These are phyloP conservation scores for Elephantulus edwardii DNA, from an alignment of 2,113 vertebrate genomes.

Conservation along the genomic window DNA sequence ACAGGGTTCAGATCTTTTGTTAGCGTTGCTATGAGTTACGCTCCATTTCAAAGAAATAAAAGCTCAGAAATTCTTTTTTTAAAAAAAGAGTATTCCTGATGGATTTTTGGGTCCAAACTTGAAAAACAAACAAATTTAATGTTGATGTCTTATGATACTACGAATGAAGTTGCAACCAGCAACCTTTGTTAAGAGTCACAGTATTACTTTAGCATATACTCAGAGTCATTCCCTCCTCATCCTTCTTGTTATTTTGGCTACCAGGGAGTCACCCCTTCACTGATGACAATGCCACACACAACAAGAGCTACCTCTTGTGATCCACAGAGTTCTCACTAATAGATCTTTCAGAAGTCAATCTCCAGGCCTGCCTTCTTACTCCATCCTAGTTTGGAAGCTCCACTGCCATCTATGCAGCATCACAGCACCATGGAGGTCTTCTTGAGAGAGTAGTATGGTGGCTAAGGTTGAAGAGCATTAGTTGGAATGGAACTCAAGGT, in stretches of 20 bases:
- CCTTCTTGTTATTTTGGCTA: background rate
- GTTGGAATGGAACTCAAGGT: too few relatives aligned
- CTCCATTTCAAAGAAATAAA: too few relatives aligned
- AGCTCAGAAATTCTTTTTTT: too few relatives aligned
- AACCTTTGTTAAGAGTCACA: background rate
- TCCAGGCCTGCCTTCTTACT: background rate
- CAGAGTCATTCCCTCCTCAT: background rate
- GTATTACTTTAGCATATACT: accelerated
- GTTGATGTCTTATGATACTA: background rate
- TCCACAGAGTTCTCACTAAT: background rate
- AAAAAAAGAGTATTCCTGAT: background rate
- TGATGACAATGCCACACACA: background rate
- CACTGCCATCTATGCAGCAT: too few relatives aligned
- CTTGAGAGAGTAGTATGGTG: too few relatives aligned
- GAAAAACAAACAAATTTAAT: background rate
- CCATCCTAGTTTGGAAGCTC: background rate
- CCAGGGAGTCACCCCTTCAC: background rate
- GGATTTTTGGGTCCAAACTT: background rate
- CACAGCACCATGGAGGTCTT: too few relatives aligned
- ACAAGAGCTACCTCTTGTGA: background rate
- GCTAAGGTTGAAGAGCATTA: too few relatives aligned
- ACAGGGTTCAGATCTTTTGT: too few relatives aligned
- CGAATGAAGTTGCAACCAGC: background rate
- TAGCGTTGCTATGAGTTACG: too few relatives aligned
- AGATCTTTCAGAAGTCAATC: background rate